Conservation (phyloP, 2,888 invertebrate species). For the Parochlus steinenii region DNA sequence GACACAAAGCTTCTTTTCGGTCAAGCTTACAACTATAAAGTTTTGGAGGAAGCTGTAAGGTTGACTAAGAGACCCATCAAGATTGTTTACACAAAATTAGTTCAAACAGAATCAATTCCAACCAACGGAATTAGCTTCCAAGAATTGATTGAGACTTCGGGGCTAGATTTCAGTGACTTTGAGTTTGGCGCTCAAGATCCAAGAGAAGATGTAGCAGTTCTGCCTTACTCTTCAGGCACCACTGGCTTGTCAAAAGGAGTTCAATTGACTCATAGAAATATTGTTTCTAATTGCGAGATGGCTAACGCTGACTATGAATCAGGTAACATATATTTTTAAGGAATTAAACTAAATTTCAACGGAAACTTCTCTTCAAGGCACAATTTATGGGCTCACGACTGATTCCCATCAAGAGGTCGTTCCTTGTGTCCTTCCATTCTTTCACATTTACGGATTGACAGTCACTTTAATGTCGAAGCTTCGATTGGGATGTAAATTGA, state of each 20-base stretch:
- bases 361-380: too few species aligned
- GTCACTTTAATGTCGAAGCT: conserved; percentile 40
- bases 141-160: conserved; percentile 36
- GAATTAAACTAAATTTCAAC: too few species aligned
- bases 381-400: too few species aligned
- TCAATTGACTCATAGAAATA: conserved; percentile 38
- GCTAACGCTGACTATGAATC: conserved; percentile 21
- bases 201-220: conserved; percentile 41
- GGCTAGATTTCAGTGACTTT: conserved; percentile 33
- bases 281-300: conserved; percentile 25
- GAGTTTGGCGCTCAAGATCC: conserved; percentile 30
- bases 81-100: conserved; percentile 36
- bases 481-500: conserved; percentile 41
- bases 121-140: conserved; percentile 39
- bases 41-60: conserved; percentile 32
- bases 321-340: conserved; percentile 11
- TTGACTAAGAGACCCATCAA: conserved; percentile 30
- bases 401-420: conserved; percentile 41
- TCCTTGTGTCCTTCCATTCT: conserved; percentile 62
- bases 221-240: conserved; percentile 73
- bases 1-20: conserved; percentile 46
- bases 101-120: conserved; percentile 33
- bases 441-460: conserved; percentile 64
- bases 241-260: conserved; percentile 71
- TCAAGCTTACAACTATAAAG: conserved; percentile 34